These are phyloP conservation scores for Pygoscelis adeliae DNA, from an alignment of 2,113 vertebrate genomes.

Conservation along the genomic window DNA sequence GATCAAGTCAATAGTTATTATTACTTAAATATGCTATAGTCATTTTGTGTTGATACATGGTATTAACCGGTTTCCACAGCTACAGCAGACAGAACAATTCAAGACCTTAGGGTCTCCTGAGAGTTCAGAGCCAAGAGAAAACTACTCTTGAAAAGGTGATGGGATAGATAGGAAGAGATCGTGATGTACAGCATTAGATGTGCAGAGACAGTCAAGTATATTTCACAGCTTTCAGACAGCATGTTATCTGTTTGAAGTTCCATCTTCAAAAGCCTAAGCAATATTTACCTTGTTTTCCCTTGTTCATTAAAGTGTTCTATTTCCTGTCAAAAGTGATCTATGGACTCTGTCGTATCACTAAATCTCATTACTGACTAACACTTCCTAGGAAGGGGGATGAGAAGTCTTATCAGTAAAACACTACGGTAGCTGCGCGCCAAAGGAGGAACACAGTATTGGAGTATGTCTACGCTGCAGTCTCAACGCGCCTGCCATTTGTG, in stretches of 20 bases:
- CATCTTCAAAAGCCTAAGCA: not conserved
- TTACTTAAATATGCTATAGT: rapidly evolving
- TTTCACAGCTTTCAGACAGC: not conserved
- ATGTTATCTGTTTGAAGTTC: not conserved
- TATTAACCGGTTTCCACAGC: not conserved
- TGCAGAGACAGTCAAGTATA: not conserved
- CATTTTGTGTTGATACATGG: rapidly evolving
- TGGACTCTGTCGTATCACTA: not conserved
- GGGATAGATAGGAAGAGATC: not conserved
- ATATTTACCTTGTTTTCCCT: not conserved
- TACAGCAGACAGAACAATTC: not conserved
- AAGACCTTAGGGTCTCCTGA: not conserved
- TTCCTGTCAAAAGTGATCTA: not conserved
- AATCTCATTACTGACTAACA: not conserved
- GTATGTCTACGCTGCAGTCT: not conserved
- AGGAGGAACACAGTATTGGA: not conserved
- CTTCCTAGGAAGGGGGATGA: not conserved
- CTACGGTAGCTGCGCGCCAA: not conserved
- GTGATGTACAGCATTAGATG: not conserved
- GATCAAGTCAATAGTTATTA: not conserved
- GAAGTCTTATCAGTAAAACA: not conserved
- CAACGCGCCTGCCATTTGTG: not conserved
- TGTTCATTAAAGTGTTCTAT: not conserved
- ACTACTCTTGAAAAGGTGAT: not conserved
- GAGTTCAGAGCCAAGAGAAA: not conserved